Base-by-base conservation (phyloP, 1,140 invertebrate species). In the Apis mellifera region DNA sequence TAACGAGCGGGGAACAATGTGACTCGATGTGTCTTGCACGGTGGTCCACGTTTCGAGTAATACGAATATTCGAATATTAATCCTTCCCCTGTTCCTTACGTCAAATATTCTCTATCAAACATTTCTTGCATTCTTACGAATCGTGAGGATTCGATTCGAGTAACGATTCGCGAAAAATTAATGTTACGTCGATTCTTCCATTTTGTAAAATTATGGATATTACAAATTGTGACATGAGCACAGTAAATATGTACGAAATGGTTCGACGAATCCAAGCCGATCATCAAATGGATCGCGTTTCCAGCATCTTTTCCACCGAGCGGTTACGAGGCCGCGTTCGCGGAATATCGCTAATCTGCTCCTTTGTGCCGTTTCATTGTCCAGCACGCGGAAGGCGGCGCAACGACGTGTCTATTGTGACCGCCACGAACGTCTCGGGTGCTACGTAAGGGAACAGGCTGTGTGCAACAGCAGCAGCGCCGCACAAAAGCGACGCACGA, bases 1-100 rank as follows among this genome's bases (percentile, higher is more conserved):
- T 89, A 88, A 89, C 86, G 78, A 78, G 64, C 74, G 71, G 32
- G 84, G 89, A 90, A 90, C 90, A 90, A 90, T 89, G 81, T 68
- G 23, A 32, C 62, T 55, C 52, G 65, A 65, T 82, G 32, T 17
- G 66, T 68, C 78, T 62, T 83, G 73, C 52, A 75, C 62, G 79
- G 74, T 81, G 78, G 78, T 74, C 78, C 68, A 72, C 48, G 83
- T 42, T 42, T 42, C 32, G 32, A 42, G 32, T 7, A 77, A 71
- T 32, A 62, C 19, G 59, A 64, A 32, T 32, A 71, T 72, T 11
- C 32, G 15, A 42, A 23, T 52, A 57, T 62, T 62, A 23, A 26
- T 75, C 23, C 15, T n/a, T n/a, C 2, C 8, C 9, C n/a, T 17
- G 19, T 17, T 2, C 42, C 23, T 52, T 9, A n/a, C n/a, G n/a